Evolutionary conservation across 2,797 vertebrate species (phyloP), one percentile per base, ranked within the genome.

Genomic region (Myripristis murdjan): DNA sequence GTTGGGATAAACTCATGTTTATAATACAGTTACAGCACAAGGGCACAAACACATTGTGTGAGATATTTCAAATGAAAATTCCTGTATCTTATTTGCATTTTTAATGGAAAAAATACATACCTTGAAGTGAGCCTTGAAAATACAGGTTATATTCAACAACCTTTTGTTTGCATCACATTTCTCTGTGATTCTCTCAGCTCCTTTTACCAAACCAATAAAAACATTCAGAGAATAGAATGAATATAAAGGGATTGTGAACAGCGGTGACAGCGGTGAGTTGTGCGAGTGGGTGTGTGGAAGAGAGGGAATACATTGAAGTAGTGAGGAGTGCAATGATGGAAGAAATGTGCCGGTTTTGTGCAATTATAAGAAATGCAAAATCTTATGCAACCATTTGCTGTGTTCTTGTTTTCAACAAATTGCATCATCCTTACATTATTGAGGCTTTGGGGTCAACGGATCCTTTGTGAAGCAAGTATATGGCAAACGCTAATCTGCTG

Each of bases 371-470:
- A 16, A 35, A 43, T 43, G 14, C 4, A 43, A 43, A 6, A 44
- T 20, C 14, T 66, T 12, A 48, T 5, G 12, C 26, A 62, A 46
- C 24, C 41, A 1, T 3, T 28, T n/a, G 18, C 11, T 28, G 3
- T 9, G 37, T n/a, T n/a, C n/a, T n/a, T 72, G 35, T 57, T 76
- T 71, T 76, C 44, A 41, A 15, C 26, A 26, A 16, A 52, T 77
- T 74, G 56, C 73, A 63, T 80, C 79, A 64, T 39, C 55, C 15
- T 56, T 37, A 23, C 37, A 46, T 53, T 61, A 33, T 57, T 28
- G 49, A 31, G 12, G 35, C 61, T 22, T 18, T 5, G 5, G 15
- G n/a, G 57, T 51, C 18, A 43, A 8, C 59, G 48, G 37, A 18
- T 31, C 1, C 8, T 47, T 63, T 35, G 28, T 31, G 7, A 8